phyloP scores from a whole-genome alignment of 2,888 invertebrate genomes.

The Actias luna region DNA sequence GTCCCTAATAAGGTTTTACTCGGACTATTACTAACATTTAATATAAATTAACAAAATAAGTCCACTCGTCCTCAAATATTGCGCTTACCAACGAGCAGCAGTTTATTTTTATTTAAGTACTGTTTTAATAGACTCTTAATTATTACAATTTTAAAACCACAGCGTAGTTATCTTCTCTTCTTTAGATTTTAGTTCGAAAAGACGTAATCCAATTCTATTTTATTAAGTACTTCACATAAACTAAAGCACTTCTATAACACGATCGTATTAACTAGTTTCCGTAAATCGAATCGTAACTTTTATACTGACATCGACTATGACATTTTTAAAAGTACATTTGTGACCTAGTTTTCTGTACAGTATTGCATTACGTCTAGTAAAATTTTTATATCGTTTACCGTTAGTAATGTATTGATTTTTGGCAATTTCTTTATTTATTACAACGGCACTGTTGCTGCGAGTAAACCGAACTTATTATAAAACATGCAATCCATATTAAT shows the following conservation, averaged over 20 bases:
- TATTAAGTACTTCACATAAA: slow-evolving; percentile 16
- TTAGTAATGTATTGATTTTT: neutral
- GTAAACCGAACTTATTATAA: too few relatives aligned
- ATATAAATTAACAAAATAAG: too few relatives aligned
- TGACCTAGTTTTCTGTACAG: neutral
- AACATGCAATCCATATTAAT: too few relatives aligned
- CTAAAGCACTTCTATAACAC: neutral
- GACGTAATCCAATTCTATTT: slow-evolving; percentile 4
- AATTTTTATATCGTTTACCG: neutral
- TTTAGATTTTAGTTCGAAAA: neutral
- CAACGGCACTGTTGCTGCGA: too few relatives aligned
- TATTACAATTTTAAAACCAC: neutral
- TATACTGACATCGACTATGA: neutral
- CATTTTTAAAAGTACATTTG: neutral
- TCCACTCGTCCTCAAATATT: too few relatives aligned
- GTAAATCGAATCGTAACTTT: neutral
- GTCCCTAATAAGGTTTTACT: too few relatives aligned
- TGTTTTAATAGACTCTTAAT: neutral
- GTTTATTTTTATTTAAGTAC: neutral
- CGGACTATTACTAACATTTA: too few relatives aligned
- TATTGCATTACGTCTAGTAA: neutral
- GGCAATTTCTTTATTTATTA: too few relatives aligned
- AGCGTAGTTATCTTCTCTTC: neutral
- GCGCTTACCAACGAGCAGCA: too few relatives aligned
- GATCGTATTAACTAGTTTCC: neutral